A percentile compares a stretch with the other conserved stretches of the same genome.
These are phyloP conservation scores for Sphaeramia orbicularis DNA, from an alignment of 2,797 vertebrate species.

Conservation along the genomic window DNA sequence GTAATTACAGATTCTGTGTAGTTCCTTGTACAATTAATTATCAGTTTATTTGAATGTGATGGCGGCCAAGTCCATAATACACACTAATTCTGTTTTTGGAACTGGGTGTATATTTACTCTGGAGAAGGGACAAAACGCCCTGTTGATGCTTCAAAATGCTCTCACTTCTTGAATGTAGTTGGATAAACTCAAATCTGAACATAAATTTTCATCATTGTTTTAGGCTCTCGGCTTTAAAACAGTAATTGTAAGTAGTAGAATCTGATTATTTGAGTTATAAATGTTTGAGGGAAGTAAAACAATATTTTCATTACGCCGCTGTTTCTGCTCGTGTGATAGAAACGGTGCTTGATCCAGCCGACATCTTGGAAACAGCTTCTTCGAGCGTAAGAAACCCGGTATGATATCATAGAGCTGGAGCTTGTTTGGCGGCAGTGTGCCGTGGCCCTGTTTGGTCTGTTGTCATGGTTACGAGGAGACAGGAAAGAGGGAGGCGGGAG, in stretches of 20 bases:
- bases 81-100: conserved; percentile 9
- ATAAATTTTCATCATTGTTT: neutral
- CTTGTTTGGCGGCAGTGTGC: conserved; percentile 54
- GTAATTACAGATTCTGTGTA: conserved; percentile 12
- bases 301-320: neutral
- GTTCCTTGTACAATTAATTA: conserved; percentile 19
- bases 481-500: conserved; percentile 58
- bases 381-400: conserved; percentile 36
- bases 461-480: conserved; percentile 64
- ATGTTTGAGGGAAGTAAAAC: neutral
- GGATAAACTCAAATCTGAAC: neutral
- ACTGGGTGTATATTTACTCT: conserved; percentile 15
- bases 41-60: conserved; percentile 48
- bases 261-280: neutral
- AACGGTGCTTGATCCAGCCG: conserved; percentile 25
- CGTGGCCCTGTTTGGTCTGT: conserved; percentile 71
- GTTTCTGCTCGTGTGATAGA: conserved; percentile 25
- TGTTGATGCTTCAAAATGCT: neutral
- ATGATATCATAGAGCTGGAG: conserved; percentile 63
- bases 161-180: neutral
- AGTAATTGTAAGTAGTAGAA: neutral
- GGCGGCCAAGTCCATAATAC: conserved; percentile 32
- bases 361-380: conserved; percentile 33
- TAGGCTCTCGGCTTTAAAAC: neutral
- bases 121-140: conserved; percentile 21